Percentiles rank a stretch among this genome's conserved stretches.
phyloP scores from a whole-genome alignment of 2,113 vertebrate genomes.

The Austrofundulus limnaeus region DNA sequence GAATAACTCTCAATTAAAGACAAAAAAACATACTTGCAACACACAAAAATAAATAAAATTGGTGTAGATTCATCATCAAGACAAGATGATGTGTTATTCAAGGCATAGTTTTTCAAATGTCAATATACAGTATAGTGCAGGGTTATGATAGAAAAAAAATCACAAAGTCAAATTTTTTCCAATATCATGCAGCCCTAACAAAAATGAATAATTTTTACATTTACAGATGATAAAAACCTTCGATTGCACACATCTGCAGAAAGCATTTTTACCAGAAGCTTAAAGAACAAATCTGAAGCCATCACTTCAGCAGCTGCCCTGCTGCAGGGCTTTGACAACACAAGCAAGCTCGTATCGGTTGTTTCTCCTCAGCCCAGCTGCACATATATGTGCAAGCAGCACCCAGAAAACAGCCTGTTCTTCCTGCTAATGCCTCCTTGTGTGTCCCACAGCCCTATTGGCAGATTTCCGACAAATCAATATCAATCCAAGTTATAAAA shows the following conservation, averaged over 20 bases:
- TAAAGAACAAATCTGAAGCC: slow-evolving; percentile 16
- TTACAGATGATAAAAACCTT: neutral
- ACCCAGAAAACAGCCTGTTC: slow-evolving; percentile 7
- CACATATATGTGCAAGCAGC: slow-evolving; percentile 11
- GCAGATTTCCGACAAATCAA: slow-evolving; percentile 12
- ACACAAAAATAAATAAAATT: too few relatives aligned
- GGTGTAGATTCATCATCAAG: too few relatives aligned
- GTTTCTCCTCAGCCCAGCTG: neutral
- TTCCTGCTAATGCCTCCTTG: slow-evolving; percentile 1
- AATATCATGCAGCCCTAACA: too few relatives aligned
- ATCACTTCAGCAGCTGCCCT: slow-evolving; percentile 17
- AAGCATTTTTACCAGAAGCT: neutral
- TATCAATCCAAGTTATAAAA: slow-evolving; percentile 15
- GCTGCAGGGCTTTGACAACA: slow-evolving; percentile 17
- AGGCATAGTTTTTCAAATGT: too few relatives aligned
- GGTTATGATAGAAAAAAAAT: too few relatives aligned
- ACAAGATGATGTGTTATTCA: too few relatives aligned
- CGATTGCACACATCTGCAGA: slow-evolving; percentile 9
- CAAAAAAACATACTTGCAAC: neutral
- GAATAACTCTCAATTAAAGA: too few relatives aligned
- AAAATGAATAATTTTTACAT: too few relatives aligned
- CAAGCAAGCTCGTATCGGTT: slow-evolving; percentile 7
- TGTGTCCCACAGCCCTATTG: neutral
- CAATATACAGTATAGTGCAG: too few relatives aligned
- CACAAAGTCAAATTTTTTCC: too few relatives aligned